phyloP scores from a whole-genome alignment of 2,888 invertebrate genomes.

The Drosophila kokeensis region DNA sequence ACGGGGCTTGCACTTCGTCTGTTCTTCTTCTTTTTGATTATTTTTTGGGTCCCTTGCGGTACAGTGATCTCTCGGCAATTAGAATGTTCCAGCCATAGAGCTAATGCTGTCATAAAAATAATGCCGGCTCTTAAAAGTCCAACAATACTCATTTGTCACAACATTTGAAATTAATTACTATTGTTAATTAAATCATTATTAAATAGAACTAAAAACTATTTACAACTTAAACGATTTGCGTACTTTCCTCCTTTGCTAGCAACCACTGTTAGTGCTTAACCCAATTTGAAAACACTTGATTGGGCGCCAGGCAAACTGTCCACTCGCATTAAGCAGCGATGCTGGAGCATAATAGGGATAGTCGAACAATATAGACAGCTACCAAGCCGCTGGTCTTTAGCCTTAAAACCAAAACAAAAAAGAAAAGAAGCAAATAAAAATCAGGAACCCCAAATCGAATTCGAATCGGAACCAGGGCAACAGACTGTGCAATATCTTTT shows the following conservation, averaged over 20 bases:
- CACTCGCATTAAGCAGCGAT: slow-evolving; percentile 65
- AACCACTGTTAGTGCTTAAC: slow-evolving; percentile 51
- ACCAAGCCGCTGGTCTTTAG: slow-evolving; percentile 80
- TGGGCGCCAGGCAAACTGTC: slow-evolving; percentile 82
- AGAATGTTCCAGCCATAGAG: not conserved
- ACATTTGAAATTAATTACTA: not conserved
- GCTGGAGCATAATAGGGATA: slow-evolving; percentile 32
- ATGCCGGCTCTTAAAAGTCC: no score
- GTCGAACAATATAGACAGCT: slow-evolving; percentile 69
- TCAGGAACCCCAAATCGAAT: slow-evolving; percentile 30
- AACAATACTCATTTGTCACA: not conserved
- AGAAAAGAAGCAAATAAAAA: slow-evolving; percentile 36
- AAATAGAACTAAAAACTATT: not conserved
- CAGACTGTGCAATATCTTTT: slow-evolving; percentile 46
- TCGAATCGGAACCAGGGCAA: slow-evolving; percentile 54
- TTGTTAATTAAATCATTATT: not conserved
- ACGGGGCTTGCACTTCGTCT: slow-evolving; percentile 42
- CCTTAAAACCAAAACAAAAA: slow-evolving; percentile 26
- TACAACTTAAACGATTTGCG: not conserved
- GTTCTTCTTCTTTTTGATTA: not conserved
- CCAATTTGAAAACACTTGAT: slow-evolving; percentile 82
- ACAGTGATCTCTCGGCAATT: not conserved
- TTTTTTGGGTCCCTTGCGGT: slow-evolving; percentile 13
- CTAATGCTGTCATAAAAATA: not conserved
- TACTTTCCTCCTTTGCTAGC: not conserved